Conservation (phyloP, 2,113 vertebrate species). For the Suricata suricatta region DNA sequence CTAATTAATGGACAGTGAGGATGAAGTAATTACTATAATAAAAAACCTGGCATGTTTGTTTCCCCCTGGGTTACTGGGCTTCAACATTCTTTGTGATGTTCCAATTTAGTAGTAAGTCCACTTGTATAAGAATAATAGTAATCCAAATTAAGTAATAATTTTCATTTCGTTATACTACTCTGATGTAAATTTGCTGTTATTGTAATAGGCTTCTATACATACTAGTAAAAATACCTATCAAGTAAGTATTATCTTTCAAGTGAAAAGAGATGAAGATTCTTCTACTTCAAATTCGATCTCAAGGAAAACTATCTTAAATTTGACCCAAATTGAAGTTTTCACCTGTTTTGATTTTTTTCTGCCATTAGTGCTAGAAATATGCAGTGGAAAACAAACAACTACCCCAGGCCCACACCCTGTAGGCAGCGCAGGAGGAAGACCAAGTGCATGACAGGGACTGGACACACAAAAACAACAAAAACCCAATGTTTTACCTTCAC, state of each 20-base stretch:
- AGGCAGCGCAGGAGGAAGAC: neutral
- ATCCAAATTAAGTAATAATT: neutral
- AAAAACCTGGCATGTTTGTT: neutral
- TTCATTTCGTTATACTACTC: neutral
- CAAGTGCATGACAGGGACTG: neutral
- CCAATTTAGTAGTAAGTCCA: neutral
- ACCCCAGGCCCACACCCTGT: neutral
- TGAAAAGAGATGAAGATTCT: neutral
- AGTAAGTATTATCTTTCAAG: neutral
- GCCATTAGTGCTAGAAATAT: neutral
- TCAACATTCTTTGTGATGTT: neutral
- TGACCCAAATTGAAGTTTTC: neutral
- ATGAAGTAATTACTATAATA: slow-evolving; percentile 31
- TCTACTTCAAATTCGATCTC: neutral
- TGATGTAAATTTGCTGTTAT: neutral
- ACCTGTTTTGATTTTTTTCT: slow-evolving; percentile 29
- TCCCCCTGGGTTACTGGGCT: neutral
- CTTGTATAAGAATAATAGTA: neutral
- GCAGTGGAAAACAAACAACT: neutral
- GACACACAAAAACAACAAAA: neutral
- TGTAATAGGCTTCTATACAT: neutral
- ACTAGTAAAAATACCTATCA: neutral
- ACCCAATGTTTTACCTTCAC: neutral
- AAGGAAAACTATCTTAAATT: neutral
- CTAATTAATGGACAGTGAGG: neutral